Evolutionary conservation across 2,113 vertebrate species (phyloP).

Genomic region (Cisticola juncidis): DNA sequence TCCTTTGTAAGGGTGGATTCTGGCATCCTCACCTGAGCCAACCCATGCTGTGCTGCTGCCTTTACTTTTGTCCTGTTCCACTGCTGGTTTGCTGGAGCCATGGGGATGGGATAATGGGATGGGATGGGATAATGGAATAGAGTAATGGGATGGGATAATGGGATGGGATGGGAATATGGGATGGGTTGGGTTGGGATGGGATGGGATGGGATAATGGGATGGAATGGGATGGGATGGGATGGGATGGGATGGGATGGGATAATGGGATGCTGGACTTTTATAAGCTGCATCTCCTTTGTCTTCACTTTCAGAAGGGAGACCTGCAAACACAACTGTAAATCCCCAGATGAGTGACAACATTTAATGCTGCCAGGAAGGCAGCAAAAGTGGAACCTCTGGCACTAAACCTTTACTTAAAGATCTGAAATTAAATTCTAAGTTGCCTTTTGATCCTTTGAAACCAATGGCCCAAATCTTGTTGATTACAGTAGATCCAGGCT

Average conservation of each 20-base stretch:
- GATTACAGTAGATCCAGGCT: background rate
- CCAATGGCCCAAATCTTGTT: background rate
- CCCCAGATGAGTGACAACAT: accelerated
- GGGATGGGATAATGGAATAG: background rate
- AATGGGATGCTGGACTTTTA: background rate
- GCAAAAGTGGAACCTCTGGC: background rate
- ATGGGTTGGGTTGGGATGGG: background rate
- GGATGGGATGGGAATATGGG: too few species aligned
- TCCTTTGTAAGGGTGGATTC: background rate
- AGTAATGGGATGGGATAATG: background rate
- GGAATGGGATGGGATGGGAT: background rate
- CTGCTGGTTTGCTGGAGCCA: background rate
- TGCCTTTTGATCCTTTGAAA: background rate
- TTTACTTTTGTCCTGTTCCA: background rate
- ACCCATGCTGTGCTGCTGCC: background rate
- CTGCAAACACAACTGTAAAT: background rate
- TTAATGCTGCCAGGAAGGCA: background rate
- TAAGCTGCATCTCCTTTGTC: background rate
- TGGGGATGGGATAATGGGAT: background rate
- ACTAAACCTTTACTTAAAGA: conserved; percentile 7
- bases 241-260: too few species aligned
- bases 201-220: too few species aligned
- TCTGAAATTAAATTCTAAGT: background rate
- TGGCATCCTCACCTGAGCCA: background rate
- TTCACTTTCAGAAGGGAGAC: background rate